Evolutionary conservation across 2,797 vertebrate species (phyloP).

Genomic region (Potorous gilbertii): DNA sequence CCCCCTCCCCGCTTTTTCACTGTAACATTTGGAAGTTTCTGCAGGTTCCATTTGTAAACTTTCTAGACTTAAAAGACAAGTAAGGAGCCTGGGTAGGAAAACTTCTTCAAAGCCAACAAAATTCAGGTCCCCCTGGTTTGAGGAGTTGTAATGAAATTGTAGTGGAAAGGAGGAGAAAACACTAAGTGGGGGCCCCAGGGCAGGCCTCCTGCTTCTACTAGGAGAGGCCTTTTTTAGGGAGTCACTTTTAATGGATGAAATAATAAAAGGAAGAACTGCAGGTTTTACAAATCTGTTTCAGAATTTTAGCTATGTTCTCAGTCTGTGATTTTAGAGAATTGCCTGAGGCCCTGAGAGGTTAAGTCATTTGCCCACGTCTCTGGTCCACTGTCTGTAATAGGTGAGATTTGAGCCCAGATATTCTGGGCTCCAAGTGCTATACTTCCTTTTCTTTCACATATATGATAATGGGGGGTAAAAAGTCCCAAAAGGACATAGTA

Average conservation of each 20-base stretch:
- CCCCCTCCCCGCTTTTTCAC: not conserved
- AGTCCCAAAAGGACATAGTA: not conserved
- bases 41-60: slow-evolving; percentile 22
- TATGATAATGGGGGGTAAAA: not conserved
- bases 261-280: not conserved
- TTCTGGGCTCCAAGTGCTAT: not conserved
- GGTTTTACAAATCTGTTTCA: not conserved
- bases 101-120: not conserved
- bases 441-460: not conserved
- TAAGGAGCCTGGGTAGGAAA: not conserved
- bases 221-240: not conserved
- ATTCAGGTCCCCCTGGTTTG: not conserved
- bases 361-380: not conserved
- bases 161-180: not conserved
- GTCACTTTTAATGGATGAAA: not conserved
- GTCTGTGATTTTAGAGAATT: not conserved
- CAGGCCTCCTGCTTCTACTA: not conserved
- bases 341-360: not conserved
- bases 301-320: not conserved
- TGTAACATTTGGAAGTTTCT: not conserved
- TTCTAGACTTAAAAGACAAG: not conserved
- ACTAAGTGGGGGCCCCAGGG: accelerated
- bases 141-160: not conserved
- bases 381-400: not conserved
- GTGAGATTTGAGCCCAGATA: not conserved